Conservation (phyloP, 2,113 vertebrate genomes). For the Dendrocopos noguchii region DNA sequence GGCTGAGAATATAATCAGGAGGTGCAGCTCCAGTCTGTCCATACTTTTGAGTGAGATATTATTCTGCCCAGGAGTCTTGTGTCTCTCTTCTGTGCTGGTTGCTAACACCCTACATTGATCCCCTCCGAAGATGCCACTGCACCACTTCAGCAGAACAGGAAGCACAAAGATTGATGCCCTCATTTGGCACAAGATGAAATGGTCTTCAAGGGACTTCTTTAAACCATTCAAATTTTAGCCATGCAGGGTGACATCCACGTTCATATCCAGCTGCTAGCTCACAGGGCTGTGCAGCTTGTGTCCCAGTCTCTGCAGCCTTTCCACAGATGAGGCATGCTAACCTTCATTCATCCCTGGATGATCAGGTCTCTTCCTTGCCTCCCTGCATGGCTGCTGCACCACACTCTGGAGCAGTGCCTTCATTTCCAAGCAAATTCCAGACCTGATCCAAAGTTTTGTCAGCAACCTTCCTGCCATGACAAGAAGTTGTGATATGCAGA, state of each 20-base stretch:
- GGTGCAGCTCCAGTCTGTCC: neutral
- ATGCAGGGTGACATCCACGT: neutral
- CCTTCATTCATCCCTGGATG: neutral
- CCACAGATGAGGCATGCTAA: neutral
- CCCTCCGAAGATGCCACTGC: neutral
- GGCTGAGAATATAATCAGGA: neutral
- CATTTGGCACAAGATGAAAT: neutral
- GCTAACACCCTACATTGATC: rapidly evolving
- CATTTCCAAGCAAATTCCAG: neutral
- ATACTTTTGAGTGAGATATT: neutral
- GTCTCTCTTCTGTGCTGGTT: neutral
- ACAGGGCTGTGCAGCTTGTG: neutral
- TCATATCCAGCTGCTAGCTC: neutral
- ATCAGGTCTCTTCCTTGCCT: neutral
- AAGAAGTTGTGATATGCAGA: neutral
- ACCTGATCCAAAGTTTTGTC: neutral
- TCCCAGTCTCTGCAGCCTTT: neutral
- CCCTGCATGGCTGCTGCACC: neutral
- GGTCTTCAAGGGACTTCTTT: neutral
- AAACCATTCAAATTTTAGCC: neutral
- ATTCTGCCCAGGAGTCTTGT: neutral
- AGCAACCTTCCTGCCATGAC: neutral
- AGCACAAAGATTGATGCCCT: neutral
- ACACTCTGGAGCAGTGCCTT: rapidly evolving
- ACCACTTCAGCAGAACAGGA: neutral